Percentiles rank a stretch among this genome's conserved stretches.
These are phyloP conservation scores for Drosophila ustulata DNA, from an alignment of 2,888 invertebrate genomes.

Conservation along the genomic window DNA sequence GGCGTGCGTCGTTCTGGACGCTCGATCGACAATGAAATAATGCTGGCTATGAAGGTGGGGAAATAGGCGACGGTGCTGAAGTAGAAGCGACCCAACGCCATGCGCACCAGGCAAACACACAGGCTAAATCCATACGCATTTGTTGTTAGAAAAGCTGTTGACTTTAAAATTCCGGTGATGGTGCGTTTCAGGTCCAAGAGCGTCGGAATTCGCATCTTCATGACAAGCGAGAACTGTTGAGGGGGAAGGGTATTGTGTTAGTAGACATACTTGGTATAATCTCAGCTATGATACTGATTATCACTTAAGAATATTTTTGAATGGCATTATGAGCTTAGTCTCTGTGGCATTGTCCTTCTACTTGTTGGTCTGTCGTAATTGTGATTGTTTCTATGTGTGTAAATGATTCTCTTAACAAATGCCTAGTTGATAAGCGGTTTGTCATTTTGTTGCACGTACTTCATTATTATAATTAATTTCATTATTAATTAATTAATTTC, in stretches of 20 bases:
- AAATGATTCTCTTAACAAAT: neutral
- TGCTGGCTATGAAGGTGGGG: constrained; percentile 90
- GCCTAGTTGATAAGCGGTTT: neutral
- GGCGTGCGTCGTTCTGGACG: constrained; percentile 89
- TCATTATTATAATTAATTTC: too few relatives aligned
- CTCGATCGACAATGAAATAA: constrained; percentile 90
- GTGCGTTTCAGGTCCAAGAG: constrained; percentile 87
- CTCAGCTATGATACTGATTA: neutral
- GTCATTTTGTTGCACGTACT: too few relatives aligned
- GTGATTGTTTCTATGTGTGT: neutral
- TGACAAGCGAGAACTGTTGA: constrained; percentile 88
- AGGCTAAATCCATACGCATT: constrained; percentile 90
- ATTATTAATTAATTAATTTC: too few relatives aligned
- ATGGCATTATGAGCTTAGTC: neutral
- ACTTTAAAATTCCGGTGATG: constrained; percentile 89
- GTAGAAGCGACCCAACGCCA: constrained; percentile 88
- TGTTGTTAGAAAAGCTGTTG: constrained; percentile 90
- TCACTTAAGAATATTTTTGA: neutral
- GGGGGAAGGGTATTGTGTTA: neutral
- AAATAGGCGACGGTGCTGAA: constrained; percentile 89
- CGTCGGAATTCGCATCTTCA: constrained; percentile 88
- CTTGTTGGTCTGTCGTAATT: neutral
- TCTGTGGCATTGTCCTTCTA: neutral
- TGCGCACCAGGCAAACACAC: constrained; percentile 89
- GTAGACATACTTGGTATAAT: neutral